phyloP scores from a whole-genome alignment of 37 sponge, comb jelly and placozoan species.

The Ianthella basta region DNA sequence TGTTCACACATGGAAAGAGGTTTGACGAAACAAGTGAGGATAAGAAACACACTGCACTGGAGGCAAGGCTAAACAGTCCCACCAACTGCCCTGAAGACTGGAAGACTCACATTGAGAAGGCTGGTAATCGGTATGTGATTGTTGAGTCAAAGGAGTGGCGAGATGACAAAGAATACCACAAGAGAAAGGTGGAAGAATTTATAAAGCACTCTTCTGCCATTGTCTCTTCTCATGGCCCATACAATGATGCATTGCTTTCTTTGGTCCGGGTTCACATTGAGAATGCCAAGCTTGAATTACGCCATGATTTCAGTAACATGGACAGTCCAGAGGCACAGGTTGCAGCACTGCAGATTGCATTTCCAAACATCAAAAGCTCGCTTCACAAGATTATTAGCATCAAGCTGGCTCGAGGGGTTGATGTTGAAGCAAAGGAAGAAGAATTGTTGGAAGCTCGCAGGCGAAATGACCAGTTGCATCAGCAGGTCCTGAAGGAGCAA shows the following conservation, averaged over 20 bases:
- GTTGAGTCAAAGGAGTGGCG: background rate
- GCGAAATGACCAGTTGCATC: background rate
- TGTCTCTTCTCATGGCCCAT: background rate
- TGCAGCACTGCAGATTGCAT: background rate
- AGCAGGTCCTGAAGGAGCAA: conserved; percentile 11
- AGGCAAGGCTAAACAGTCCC: no score
- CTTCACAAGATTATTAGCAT: background rate
- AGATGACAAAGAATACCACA: background rate
- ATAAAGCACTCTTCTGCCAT: background rate
- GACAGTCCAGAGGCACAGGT: background rate
- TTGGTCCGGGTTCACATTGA: background rate
- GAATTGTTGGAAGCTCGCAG: background rate
- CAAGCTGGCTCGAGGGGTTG: background rate
- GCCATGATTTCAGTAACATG: background rate
- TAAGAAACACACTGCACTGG: background rate
- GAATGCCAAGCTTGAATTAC: background rate
- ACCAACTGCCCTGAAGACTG: background rate
- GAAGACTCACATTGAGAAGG: background rate
- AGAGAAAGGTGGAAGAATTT: background rate
- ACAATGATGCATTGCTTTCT: background rate
- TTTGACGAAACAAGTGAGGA: background rate
- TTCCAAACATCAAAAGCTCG: background rate
- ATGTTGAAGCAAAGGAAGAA: conserved; percentile 5
- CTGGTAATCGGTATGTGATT: conserved; percentile 2
- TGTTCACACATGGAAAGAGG: background rate